Conservation (phyloP, 2,113 vertebrate species). For the Notiomystis cincta region DNA sequence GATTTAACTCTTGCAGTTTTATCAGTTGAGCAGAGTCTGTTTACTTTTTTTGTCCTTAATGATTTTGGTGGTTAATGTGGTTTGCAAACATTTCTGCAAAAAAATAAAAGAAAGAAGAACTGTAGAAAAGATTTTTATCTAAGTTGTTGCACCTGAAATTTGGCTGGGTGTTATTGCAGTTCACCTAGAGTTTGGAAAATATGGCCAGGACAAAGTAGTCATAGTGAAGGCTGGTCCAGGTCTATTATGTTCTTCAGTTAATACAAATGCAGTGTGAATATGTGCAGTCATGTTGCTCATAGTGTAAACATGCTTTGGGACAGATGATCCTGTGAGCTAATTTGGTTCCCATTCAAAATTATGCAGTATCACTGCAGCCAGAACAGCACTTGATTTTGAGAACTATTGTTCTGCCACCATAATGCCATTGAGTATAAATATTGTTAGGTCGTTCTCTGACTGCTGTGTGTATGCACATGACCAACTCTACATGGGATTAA, state of each 20-base stretch:
- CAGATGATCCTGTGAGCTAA: background rate
- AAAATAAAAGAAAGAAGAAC: background rate
- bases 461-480: background rate
- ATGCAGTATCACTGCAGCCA: background rate
- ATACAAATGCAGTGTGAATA: background rate
- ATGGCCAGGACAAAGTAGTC: background rate
- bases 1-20: background rate
- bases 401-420: background rate
- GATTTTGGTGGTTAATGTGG: background rate
- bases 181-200: background rate
- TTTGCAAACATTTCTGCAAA: background rate
- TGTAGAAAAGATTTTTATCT: background rate
- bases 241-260: background rate
- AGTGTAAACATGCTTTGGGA: background rate
- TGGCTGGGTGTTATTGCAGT: background rate
- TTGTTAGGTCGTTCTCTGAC: accelerated
- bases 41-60: background rate
- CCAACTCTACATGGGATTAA: background rate
- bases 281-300: background rate
- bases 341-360: background rate
- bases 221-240: background rate
- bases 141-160: background rate
- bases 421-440: background rate
- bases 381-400: background rate
- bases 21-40: background rate